These are phyloP conservation scores for Hartigia nigra DNA, from an alignment of 2,888 invertebrate genomes.

Conservation along the genomic window DNA sequence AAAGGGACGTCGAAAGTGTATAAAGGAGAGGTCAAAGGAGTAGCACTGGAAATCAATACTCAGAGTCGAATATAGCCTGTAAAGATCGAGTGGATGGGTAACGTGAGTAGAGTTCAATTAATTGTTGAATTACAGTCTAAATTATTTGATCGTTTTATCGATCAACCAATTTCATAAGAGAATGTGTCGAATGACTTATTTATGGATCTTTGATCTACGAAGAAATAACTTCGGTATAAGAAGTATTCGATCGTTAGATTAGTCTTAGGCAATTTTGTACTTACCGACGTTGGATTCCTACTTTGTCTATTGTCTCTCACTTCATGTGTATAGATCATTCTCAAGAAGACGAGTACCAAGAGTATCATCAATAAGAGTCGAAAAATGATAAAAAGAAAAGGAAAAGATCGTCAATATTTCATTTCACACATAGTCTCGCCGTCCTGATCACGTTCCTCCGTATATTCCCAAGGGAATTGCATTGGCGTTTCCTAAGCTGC, in stretches of 20 bases:
- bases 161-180: not conserved
- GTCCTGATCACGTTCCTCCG: not conserved
- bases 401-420: not conserved
- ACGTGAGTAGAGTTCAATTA: not conserved
- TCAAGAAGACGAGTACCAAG: not conserved
- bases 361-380: not conserved
- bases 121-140: not conserved
- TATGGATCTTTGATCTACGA: not conserved
- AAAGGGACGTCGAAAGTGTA: not conserved
- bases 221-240: not conserved
- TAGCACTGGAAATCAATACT: slow-evolving; percentile 24
- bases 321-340: not conserved
- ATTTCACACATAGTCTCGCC: not conserved
- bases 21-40: not conserved
- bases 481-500: slow-evolving; percentile 2
- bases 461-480: not conserved
- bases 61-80: slow-evolving; percentile 21
- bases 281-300: slow-evolving; percentile 42
- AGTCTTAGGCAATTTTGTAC: slow-evolving; percentile 60
- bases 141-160: not conserved
- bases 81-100: slow-evolving; percentile 11
- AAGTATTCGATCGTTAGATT: slow-evolving; percentile 15
- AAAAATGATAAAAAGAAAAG: not conserved
- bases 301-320: not conserved
- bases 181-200: not conserved